Evolutionary conservation across 2,113 vertebrate genomes (phyloP), one percentile per base, ranked within the genome.

Genomic region (Etia nguti): DNA sequence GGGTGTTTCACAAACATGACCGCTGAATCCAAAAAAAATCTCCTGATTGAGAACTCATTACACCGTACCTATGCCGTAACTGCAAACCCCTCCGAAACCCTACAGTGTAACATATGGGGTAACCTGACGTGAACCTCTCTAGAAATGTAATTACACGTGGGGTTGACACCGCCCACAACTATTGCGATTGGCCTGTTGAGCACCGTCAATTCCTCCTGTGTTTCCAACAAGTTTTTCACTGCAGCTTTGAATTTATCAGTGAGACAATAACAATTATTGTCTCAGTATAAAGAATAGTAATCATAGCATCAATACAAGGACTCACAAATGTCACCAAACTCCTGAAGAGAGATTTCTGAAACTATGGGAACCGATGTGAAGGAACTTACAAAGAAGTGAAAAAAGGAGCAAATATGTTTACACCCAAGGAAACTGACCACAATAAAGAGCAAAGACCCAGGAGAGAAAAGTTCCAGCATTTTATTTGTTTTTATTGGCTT

Each of bases 361-460:
- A 65, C 60, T 65, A 65, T 38, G 18, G 18, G 18, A 38, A 65
- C n/a, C 20, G n/a, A 36, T 36, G 31, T 1, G 0, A 65, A 36
- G 31, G 60, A 8, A 65, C 18, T 36, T 65, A 36, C 18, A 62
- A 0, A 62, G 4, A 0, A 62, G 31, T 62, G 0, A 36, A 62
- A 60, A 62, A 62, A 62, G 59, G 59, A 62, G 29, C 16, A 60
- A 60, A 60, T 60, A 60, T 20, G 16, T 60, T 60, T 0, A 34
- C 16, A 34, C 59, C 16, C 29, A 62, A 62, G 29, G 16, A 62
- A 0, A 4, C 60, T 65, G 60, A 18, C 60, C 60, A 65, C 60
- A n/a, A 36, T 18, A 36, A 12, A 62, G 29, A 62, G 16, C 16
- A 9, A 52, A 20, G 50, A n/a, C 18, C 8, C 50, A n/a, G 59